A percentile compares a stretch with the other conserved stretches of the same genome.
These are phyloP conservation scores for Aldabrachelys gigantea DNA, from an alignment of 2,113 vertebrate genomes.

Conservation along the genomic window DNA sequence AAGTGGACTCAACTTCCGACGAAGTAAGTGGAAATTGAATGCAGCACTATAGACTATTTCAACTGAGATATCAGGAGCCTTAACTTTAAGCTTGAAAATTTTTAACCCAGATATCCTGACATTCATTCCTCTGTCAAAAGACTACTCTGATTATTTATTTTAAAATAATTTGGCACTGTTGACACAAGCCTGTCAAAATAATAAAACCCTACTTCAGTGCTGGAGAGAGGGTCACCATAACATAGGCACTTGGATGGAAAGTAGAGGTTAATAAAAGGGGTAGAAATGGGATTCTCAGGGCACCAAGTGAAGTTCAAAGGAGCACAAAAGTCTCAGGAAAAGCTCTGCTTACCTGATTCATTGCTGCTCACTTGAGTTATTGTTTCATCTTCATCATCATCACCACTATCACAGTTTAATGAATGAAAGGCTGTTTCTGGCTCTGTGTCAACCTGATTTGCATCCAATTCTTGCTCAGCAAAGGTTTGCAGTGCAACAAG, in stretches of 20 bases:
- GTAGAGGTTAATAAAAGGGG: background rate
- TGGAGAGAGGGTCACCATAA: background rate
- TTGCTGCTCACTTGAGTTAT: constrained; percentile 43
- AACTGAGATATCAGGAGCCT: background rate
- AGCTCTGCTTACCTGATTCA: constrained; percentile 72
- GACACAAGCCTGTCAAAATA: background rate
- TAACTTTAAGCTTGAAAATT: background rate
- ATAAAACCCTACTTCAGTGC: background rate
- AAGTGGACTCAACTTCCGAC: background rate
- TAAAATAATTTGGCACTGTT: background rate
- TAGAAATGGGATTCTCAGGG: background rate
- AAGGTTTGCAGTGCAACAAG: constrained; percentile 80
- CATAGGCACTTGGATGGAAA: background rate
- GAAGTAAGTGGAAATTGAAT: background rate
- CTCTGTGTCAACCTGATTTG: constrained; percentile 22
- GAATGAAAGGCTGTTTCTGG: constrained; percentile 59
- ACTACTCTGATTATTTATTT: background rate
- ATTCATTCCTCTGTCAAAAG: background rate
- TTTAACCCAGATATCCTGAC: background rate
- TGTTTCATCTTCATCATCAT: constrained; percentile 76
- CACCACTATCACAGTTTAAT: constrained; percentile 74
- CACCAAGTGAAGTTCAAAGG: background rate
- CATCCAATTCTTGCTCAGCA: constrained; percentile 48
- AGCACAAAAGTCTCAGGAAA: background rate
- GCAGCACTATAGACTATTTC: background rate